Conservation (phyloP, 2,797 vertebrate species). For the Atherinosoma microstoma region DNA sequence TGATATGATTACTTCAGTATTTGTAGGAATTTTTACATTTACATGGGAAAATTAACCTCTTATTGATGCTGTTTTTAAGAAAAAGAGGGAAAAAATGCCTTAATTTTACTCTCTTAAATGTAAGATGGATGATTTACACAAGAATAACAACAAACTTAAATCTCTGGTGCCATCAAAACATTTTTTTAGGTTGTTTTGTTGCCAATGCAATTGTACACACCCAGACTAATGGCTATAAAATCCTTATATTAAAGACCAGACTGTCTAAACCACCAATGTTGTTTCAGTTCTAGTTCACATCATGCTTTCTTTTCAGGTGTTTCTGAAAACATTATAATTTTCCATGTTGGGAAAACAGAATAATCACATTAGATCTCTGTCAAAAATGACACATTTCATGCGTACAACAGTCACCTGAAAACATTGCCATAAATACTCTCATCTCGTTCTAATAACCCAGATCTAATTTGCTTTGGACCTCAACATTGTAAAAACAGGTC, state of each 20-base stretch:
- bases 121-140: neutral
- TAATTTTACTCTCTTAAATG: neutral
- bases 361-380: constrained; percentile 12
- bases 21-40: neutral
- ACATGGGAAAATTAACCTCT: neutral
- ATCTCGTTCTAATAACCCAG: constrained; percentile 62
- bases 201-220: neutral
- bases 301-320: neutral
- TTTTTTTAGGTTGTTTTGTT: neutral
- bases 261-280: neutral
- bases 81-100: neutral
- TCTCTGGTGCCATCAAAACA: neutral
- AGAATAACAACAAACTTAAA: neutral
- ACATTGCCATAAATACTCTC: constrained; percentile 50
- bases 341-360: constrained; percentile 4
- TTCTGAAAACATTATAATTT: neutral
- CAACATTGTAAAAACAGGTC: constrained; percentile 52
- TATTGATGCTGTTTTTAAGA: neutral
- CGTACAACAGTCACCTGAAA: constrained; percentile 57
- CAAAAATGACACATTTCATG: constrained; percentile 39
- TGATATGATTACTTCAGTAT: neutral
- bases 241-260: neutral
- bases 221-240: neutral
- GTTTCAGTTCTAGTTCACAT: neutral
- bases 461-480: constrained; percentile 52